These are phyloP conservation scores for Antennarius striatus DNA, from an alignment of 2,113 vertebrate genomes.

Conservation along the genomic window DNA sequence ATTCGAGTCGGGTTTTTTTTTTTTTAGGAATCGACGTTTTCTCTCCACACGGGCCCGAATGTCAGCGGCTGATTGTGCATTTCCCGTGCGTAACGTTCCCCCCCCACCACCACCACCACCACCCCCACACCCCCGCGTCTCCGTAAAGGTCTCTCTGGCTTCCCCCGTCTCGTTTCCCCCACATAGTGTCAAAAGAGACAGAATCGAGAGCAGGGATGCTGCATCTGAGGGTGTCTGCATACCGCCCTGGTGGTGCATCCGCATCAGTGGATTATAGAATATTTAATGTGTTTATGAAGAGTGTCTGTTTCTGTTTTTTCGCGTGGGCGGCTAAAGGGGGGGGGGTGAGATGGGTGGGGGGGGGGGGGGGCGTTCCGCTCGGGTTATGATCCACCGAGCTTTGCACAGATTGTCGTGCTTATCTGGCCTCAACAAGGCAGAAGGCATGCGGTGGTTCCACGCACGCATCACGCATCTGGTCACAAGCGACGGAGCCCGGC, in stretches of 20 bases:
- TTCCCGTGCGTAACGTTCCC: slow-evolving; percentile 13
- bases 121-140: slow-evolving; percentile 40
- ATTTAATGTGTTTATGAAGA: slow-evolving; percentile 55
- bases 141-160: slow-evolving; percentile 53
- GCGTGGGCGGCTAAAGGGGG: slow-evolving; percentile 49
- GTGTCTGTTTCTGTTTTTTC: slow-evolving; percentile 39
- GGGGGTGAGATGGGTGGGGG: not conserved
- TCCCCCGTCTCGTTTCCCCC: slow-evolving; percentile 42
- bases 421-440: slow-evolving; percentile 56
- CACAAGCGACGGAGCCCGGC: slow-evolving; percentile 46
- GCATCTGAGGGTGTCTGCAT: slow-evolving; percentile 34
- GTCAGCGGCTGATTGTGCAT: slow-evolving; percentile 38
- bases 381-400: slow-evolving; percentile 43
- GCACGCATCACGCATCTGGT: slow-evolving; percentile 49
- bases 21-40: slow-evolving; percentile 4
- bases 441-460: slow-evolving; percentile 30
- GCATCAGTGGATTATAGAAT: slow-evolving; percentile 59
- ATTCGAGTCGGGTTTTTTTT: not conserved
- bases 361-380: slow-evolving; percentile 24
- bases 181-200: slow-evolving; percentile 47
- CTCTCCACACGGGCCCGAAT: slow-evolving; percentile 34
- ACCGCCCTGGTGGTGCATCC: slow-evolving; percentile 37
- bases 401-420: slow-evolving; percentile 57
- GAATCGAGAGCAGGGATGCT: slow-evolving; percentile 68
- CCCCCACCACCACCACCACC: slow-evolving; percentile 45